Evolutionary conservation across 2,797 vertebrate species (phyloP), one percentile per base, ranked within the genome.

Genomic region (Enteromius unitaeniatus): DNA sequence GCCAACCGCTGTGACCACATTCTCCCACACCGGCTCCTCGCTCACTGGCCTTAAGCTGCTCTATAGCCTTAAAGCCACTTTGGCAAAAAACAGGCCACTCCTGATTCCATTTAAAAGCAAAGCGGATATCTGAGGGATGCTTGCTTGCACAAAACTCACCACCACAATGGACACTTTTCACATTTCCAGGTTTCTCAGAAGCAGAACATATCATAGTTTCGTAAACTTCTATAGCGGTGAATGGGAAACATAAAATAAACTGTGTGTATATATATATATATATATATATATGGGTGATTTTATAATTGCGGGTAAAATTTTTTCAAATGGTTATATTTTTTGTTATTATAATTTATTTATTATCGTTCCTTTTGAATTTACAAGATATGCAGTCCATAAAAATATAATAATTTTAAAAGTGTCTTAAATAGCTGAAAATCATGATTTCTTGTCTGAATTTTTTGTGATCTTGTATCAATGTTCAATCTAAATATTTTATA

Each of bases 1-100:
- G 42, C 79, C 77, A 73, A 77, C 58, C 78, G 3, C 73, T 40
- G 58, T 75, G 72, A 58, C 62, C 55, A 81, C 62, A 51, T 21
- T 69, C 40, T 13, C 51, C 69, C 62, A n/a, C 75, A 70, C 47
- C 23, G 9, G 45, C 19, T 51, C 58, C 60, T 70, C 42, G 40
- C 34, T 70, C 62, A 58, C 49, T 70, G 72, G 28, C 60, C 60
- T 21, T 53, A 53, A 58, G 42, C 19, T 65, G 28, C 58, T 51
- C 49, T 58, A 13, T 62, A 53, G 26, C 21, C 6, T 75, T 65
- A 28, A 58, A 74, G 14, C 21, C 47, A 47, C 17, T 65, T 53
- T 75, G 15, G 28, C 70, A 75, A 40, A 26, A 65, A 62, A 49
- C 17, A 31, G 10, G 37, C 11, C 19, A 15, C 77, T 78, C 60